Evolutionary conservation across 2,888 invertebrate species (phyloP), one percentile per base, ranked within the genome.

Genomic region (Sphaeridia pumilis): DNA sequence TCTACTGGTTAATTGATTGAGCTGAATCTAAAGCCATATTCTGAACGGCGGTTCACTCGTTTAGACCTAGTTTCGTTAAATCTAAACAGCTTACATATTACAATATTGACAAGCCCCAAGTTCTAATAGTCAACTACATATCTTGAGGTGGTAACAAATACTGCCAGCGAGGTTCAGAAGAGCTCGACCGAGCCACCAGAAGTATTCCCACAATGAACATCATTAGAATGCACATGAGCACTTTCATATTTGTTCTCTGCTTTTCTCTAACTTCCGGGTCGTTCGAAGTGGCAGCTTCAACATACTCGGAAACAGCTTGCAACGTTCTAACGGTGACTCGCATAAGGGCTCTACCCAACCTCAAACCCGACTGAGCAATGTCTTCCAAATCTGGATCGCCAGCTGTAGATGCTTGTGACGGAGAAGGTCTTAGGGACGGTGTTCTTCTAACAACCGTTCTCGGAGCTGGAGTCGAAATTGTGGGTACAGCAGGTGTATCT

Each of bases 161-260:
- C 44, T 63, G 61, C 65, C 65, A 65, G 21, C 58, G 54, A 3
- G 60, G 61, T 28, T 57, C 46, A 21, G 50, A 51, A 25, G 55
- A 42, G 12, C 50, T 43, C 2, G 57, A 50, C 22, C 61, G 26
- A 1, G 58, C 80, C 59, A 86, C 76, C 70, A 88, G 75, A 58
- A 88, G 77, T 55, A 88, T 74, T 17, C 83, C 84, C 47, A 84
- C 83, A 34, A 88, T 78, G 58, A 88, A 73, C 47, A 88, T 77
- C 55, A 89, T 75, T 58, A 88, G 78, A 67, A 87, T 82, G 52
- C 87, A 81, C 65, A 87, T 74, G 4, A 84, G 81, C 67, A 85
- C 80, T 67, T 84, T 83, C 56, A 83, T 74, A 67, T 84, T 82
- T 57, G 61, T 55, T 3, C 58, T 43, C 49, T 63, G 63, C 43